These are phyloP conservation scores for Buphagus erythrorhynchus DNA, from an alignment of 2,797 vertebrate species.

Conservation along the genomic window DNA sequence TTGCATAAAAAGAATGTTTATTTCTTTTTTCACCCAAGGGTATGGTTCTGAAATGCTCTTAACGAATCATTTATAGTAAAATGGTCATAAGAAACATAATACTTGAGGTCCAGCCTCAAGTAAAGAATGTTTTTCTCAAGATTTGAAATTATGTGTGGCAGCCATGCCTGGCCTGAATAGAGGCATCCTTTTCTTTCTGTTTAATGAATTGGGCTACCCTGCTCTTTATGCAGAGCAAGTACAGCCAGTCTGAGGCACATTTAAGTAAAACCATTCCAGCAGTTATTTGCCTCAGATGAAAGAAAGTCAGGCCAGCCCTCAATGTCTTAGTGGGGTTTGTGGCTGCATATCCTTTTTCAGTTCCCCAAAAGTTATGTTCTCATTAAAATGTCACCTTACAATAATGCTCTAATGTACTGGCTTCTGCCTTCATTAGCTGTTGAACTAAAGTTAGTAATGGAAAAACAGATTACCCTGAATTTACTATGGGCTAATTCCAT, in stretches of 20 bases:
- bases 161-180: background rate
- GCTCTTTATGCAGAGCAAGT: background rate
- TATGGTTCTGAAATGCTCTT: background rate
- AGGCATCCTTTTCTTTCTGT: background rate
- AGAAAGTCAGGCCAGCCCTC: background rate
- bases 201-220: background rate
- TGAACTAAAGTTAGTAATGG: constrained; percentile 7
- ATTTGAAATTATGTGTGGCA: background rate
- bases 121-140: background rate
- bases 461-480: constrained; percentile 47
- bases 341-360: background rate
- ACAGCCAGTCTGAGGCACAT: background rate
- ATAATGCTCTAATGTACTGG: background rate
- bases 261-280: background rate
- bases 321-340: background rate
- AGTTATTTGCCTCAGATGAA: background rate
- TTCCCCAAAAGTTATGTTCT: constrained; percentile 36
- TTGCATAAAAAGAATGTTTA: background rate
- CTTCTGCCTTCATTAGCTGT: constrained; percentile 42
- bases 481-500: constrained; percentile 20
- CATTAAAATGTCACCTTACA: constrained; percentile 50
- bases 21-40: background rate
- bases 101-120: background rate
- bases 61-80: background rate
- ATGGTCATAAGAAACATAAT: background rate